Evolutionary conservation across 2,888 invertebrate species (phyloP).

Genomic region (Athetis lepigone): DNA sequence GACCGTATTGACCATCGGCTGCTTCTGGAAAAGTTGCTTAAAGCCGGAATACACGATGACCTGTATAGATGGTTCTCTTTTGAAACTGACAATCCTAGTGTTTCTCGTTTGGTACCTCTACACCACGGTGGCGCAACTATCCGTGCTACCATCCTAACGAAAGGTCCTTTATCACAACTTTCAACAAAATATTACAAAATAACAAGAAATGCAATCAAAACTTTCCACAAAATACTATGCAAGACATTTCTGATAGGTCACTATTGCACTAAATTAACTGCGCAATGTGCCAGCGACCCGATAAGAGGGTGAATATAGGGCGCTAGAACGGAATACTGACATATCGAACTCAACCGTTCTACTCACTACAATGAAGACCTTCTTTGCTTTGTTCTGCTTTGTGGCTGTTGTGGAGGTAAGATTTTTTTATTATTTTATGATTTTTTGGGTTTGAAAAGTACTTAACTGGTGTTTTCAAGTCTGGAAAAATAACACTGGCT

Average conservation of each 20-base stretch:
- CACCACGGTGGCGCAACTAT: no score
- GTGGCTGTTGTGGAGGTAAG: slow-evolving; percentile 47
- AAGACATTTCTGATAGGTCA: slow-evolving; percentile 13
- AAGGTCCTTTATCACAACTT: slow-evolving; percentile 13
- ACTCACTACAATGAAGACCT: slow-evolving; percentile 43
- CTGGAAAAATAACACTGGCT: no score
- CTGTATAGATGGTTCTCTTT: no score
- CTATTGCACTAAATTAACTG: slow-evolving; percentile 14
- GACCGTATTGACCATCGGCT: no score
- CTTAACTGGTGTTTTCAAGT: no score
- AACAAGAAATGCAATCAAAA: slow-evolving; percentile 13
- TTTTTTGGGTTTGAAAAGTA: no score
- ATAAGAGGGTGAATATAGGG: slow-evolving; percentile 64
- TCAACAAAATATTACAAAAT: slow-evolving; percentile 20
- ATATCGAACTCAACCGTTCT: slow-evolving; percentile 39
- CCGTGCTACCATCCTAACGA: no score
- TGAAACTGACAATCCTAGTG: no score
- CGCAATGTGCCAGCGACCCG: slow-evolving; percentile 23
- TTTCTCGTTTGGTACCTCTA: no score
- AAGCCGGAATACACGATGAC: no score
- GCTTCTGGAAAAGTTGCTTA: no score
- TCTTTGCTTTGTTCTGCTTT: slow-evolving; percentile 39
- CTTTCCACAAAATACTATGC: slow-evolving; percentile 13
- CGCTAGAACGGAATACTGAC: slow-evolving; percentile 1
- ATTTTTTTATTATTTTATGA: not conserved